Evolutionary conservation across 2,888 invertebrate genomes (phyloP), one percentile per base, ranked within the genome.

Genomic region (Colostygia pectinataria): DNA sequence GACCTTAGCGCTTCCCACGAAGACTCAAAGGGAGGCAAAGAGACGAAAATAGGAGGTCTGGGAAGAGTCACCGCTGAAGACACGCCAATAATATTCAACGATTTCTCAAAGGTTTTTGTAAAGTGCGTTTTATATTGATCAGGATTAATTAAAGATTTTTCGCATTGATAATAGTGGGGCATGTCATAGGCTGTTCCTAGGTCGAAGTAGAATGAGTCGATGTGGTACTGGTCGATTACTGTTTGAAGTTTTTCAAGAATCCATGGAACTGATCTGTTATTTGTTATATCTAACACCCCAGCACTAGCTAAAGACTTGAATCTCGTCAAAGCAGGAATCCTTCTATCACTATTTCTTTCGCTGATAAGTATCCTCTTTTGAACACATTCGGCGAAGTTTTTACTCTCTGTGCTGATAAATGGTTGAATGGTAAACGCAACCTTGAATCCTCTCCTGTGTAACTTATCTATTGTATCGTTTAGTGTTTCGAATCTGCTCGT

Each of bases 351-450:
- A 48, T 93, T 93, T 12, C 96, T 90, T 70, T 97, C 96, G n/a
- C 94, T 94, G 29, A 97, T 93, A 1, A 97, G 79, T n/a, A 96
- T 73, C 43, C 94, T 91, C 43, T 93, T 93, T 39, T 93, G 91
- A 0, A 97, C 95, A 0, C 96, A 94, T 63, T 96, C 94, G 41
- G 93, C 93, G 71, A 97, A 98, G 66, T 95, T 96, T 1, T 86
- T 84, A 57, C 97, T 97, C 66, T 97, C 96, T 0, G 97, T 96
- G 40, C 95, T 95, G 23, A 98, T 94, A 73, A 96, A 98, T 0
- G 98, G 98, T 70, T 97, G 97, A 0, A 98, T 92, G n/a, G 96
- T 95, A 59, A 98, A 93, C 0, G 95, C 95, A 8, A 98, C 94
- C 68, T 95, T 93, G 59, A 98, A 98, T 0, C 97, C 97, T 56